phyloP scores from a whole-genome alignment of 1,140 invertebrate species.

The Drosophila lini region DNA sequence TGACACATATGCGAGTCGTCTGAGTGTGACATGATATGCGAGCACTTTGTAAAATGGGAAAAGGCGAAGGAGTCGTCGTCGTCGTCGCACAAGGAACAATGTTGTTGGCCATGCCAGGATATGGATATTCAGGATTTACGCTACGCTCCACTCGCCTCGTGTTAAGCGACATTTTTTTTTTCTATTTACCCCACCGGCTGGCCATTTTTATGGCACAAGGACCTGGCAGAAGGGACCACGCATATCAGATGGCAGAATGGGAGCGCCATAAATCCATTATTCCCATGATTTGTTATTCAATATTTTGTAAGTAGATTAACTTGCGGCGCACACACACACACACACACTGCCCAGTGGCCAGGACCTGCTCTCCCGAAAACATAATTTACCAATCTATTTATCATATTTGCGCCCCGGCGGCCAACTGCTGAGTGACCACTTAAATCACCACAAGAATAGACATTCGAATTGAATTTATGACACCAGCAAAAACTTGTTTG shows the following conservation, averaged over 20 bases:
- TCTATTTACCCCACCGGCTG: slow-evolving; percentile 60
- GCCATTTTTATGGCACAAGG: slow-evolving; percentile 63
- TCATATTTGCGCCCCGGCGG: slow-evolving; percentile 72
- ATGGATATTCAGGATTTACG: slow-evolving; percentile 75
- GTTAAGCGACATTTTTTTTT: slow-evolving; percentile 66
- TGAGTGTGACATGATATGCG: slow-evolving; percentile 84
- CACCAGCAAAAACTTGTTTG: slow-evolving; percentile 63
- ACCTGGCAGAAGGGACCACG: slow-evolving; percentile 45
- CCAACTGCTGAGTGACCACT: slow-evolving; percentile 70
- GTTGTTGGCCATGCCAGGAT: slow-evolving; percentile 65
- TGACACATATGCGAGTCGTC: slow-evolving; percentile 79
- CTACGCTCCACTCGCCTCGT: slow-evolving; percentile 33
- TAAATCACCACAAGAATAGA: slow-evolving; percentile 81
- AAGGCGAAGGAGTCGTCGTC: slow-evolving; percentile 29
- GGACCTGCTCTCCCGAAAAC: slow-evolving; percentile 26
- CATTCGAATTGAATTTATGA: slow-evolving; percentile 83
- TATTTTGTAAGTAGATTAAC: slow-evolving; percentile 84
- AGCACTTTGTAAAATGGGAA: slow-evolving; percentile 83
- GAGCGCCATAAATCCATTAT: slow-evolving; percentile 81
- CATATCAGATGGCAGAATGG: slow-evolving; percentile 71
- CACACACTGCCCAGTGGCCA: slow-evolving; percentile 67
- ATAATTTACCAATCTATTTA: slow-evolving; percentile 83
- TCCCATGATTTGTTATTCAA: slow-evolving; percentile 83
- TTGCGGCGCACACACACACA: slow-evolving; percentile 70
- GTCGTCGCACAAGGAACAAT: slow-evolving; percentile 40